Conservation (phyloP, 2,113 vertebrate genomes). For the Psammodynastes pulverulentus region DNA sequence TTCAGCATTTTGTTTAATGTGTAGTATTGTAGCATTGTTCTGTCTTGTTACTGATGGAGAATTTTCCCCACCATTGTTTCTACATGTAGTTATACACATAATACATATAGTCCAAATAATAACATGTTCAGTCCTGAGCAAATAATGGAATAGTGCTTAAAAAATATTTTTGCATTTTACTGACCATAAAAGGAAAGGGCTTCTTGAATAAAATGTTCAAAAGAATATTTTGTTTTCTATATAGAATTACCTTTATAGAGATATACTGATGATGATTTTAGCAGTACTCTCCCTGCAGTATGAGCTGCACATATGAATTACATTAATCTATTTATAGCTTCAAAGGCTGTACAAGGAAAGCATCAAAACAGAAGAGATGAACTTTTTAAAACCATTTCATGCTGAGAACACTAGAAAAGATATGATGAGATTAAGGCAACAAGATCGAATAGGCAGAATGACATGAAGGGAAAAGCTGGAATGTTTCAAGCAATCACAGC, state of each 20-base stretch:
- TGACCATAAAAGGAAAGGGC: background rate
- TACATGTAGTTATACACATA: background rate
- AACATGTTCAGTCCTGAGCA: background rate
- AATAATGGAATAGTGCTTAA: background rate
- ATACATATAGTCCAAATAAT: background rate
- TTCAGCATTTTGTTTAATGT: background rate
- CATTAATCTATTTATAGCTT: conserved; percentile 7
- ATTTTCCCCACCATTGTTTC: background rate
- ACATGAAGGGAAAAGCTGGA: background rate
- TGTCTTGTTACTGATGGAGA: background rate
- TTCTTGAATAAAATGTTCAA: background rate
- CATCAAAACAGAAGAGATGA: background rate
- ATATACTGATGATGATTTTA: background rate
- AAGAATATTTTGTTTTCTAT: background rate
- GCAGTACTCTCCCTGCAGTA: background rate
- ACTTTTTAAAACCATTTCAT: background rate
- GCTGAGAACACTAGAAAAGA: background rate
- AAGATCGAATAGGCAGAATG: background rate
- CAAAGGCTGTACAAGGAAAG: background rate
- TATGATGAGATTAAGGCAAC: background rate
- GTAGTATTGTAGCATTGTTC: no score
- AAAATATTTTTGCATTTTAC: background rate
- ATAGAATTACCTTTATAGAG: background rate
- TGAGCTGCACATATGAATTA: background rate
- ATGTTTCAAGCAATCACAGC: background rate